These are phyloP conservation scores for Horisme vitalbata DNA, from an alignment of 2,888 invertebrate species.

Conservation along the genomic window DNA sequence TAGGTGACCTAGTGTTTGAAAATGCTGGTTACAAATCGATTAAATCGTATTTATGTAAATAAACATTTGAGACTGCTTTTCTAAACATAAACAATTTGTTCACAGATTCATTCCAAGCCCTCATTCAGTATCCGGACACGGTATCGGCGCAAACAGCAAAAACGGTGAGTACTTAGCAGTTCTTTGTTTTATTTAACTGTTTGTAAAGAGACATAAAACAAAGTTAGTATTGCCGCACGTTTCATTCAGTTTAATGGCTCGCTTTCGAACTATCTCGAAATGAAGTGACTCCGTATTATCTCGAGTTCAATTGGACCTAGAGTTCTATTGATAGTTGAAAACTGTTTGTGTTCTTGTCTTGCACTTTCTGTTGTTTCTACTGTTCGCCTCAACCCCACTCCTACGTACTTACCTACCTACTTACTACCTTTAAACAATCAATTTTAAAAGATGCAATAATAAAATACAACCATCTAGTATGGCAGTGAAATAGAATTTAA, in stretches of 20 bases:
- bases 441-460: background rate
- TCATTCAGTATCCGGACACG: slow-evolving; percentile 99
- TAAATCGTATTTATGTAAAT: too few relatives aligned
- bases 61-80: background rate
- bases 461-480: background rate
- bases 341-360: slow-evolving; percentile 17
- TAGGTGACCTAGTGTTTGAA: too few relatives aligned
- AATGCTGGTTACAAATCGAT: too few relatives aligned
- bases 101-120: slow-evolving; percentile 98
- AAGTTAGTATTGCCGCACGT: slow-evolving; percentile 74
- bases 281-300: slow-evolving; percentile 58
- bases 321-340: slow-evolving; percentile 43
- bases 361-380: slow-evolving; percentile 6
- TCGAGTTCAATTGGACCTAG: slow-evolving; percentile 43
- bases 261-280: slow-evolving; percentile 68
- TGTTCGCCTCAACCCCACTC: background rate
- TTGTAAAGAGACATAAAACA: slow-evolving; percentile 74
- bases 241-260: slow-evolving; percentile 76
- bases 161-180: slow-evolving; percentile 86
- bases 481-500: too few relatives aligned
- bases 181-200: slow-evolving; percentile 72
- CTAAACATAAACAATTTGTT: slow-evolving; percentile 50
- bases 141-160: slow-evolving; percentile 98
- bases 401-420: too few relatives aligned
- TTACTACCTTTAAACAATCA: too few relatives aligned